These are phyloP conservation scores for Spizella passerina DNA, from an alignment of 2,797 vertebrate genomes.

Conservation along the genomic window DNA sequence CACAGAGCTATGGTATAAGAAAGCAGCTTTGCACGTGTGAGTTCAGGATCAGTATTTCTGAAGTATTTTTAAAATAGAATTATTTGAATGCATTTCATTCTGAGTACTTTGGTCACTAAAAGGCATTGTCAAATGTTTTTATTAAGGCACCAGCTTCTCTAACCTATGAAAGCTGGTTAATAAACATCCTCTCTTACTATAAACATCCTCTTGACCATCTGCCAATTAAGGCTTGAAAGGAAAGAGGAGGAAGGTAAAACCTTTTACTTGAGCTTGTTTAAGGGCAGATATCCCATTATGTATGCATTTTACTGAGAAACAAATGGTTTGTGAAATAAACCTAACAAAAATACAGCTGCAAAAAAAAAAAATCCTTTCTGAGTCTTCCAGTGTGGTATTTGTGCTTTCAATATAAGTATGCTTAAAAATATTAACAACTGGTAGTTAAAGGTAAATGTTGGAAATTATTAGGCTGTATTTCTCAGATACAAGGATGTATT, in stretches of 20 bases:
- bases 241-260: not conserved
- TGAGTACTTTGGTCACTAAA: not conserved
- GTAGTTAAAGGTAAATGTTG: not conserved
- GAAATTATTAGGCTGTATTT: not conserved
- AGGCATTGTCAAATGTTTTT: not conserved
- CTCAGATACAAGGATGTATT: not conserved
- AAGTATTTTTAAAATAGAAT: not conserved
- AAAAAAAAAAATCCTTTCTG: not conserved
- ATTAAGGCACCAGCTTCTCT: not conserved
- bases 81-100: not conserved
- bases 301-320: not conserved
- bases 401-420: not conserved
- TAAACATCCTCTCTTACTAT: slow-evolving; percentile 56
- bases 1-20: not conserved
- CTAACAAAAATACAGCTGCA: not conserved
- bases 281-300: not conserved
- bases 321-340: not conserved
- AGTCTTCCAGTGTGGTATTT: not conserved
- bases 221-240: not conserved
- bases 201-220: slow-evolving; percentile 53
- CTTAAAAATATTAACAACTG: not conserved
- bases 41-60: not conserved
- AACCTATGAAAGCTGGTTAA: not conserved
- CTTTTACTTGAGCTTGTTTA: not conserved
- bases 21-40: not conserved